Conservation (phyloP, 2,113 vertebrate genomes). For the Etheostoma spectabile region DNA sequence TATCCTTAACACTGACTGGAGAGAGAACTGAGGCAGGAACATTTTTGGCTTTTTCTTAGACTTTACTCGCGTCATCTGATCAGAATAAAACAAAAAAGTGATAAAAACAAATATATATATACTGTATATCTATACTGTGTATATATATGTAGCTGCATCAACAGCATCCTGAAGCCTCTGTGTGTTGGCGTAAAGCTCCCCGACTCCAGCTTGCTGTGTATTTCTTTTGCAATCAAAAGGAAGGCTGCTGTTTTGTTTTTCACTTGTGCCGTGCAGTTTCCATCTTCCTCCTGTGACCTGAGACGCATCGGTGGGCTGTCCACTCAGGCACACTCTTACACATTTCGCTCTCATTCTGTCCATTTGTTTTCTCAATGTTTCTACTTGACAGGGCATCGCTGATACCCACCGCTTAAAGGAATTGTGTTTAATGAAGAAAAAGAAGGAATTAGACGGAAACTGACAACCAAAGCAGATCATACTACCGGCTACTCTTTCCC, state of each 20-base stretch:
- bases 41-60: conserved; percentile 12
- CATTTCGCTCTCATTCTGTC: conserved; percentile 3
- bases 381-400: conserved; percentile 17
- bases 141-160: background rate
- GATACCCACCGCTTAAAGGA: conserved; percentile 18
- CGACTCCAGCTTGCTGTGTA: conserved; percentile 12
- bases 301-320: conserved; percentile 27
- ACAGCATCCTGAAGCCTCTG: conserved; percentile 13
- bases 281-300: conserved; percentile 42
- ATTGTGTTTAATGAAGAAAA: background rate
- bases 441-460: conserved; percentile 27
- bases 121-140: too few species aligned
- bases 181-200: conserved; percentile 30
- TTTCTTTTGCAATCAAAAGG: conserved; percentile 25
- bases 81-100: conserved; percentile 9
- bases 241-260: conserved; percentile 46
- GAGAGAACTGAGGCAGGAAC: background rate
- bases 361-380: conserved; percentile 23
- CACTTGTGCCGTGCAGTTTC: conserved; percentile 40
- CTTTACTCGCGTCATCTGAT: conserved; percentile 2
- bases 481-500: conserved; percentile 37
- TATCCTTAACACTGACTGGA: conserved; percentile 5
- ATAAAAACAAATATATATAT: background rate
- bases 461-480: conserved; percentile 25
- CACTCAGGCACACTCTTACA: conserved; percentile 5